A percentile compares a stretch with the other conserved stretches of the same genome.
phyloP scores from a whole-genome alignment of 2,888 invertebrate genomes.

The Chloroclystis v-ata region DNA sequence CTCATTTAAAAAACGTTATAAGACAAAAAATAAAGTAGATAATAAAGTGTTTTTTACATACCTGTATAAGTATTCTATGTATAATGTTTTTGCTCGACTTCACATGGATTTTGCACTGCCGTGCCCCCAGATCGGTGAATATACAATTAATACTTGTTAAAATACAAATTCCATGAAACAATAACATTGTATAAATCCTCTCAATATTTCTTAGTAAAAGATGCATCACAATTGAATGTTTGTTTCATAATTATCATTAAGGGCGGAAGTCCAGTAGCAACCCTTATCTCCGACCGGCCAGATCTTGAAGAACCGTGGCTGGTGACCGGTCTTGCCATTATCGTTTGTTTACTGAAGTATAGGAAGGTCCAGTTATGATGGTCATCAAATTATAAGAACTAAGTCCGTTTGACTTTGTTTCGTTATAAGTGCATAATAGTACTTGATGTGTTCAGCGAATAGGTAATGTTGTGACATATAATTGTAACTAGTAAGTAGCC shows the following conservation, averaged over 20 bases:
- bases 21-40: too few relatives aligned
- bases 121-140: too few relatives aligned
- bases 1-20: neutral
- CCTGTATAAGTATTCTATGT: too few relatives aligned
- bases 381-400: conserved; percentile 34
- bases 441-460: too few relatives aligned
- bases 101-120: too few relatives aligned
- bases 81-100: too few relatives aligned
- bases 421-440: conserved; percentile 1
- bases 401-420: conserved; percentile 18
- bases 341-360: conserved; percentile 45
- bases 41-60: too few relatives aligned
- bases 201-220: conserved; percentile 34
- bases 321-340: conserved; percentile 36
- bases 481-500: too few relatives aligned
- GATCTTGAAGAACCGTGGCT: conserved; percentile 44
- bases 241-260: conserved; percentile 46
- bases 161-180: neutral
- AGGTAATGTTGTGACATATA: too few relatives aligned
- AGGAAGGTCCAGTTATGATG: conserved; percentile 40
- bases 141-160: too few relatives aligned
- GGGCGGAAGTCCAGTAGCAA: conserved; percentile 51
- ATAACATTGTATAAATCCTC: neutral
- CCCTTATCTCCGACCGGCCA: conserved; percentile 57
- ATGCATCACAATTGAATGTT: conserved; percentile 35